These are phyloP conservation scores for Hirundo rustica DNA, from an alignment of 2,797 vertebrate species.

Conservation along the genomic window DNA sequence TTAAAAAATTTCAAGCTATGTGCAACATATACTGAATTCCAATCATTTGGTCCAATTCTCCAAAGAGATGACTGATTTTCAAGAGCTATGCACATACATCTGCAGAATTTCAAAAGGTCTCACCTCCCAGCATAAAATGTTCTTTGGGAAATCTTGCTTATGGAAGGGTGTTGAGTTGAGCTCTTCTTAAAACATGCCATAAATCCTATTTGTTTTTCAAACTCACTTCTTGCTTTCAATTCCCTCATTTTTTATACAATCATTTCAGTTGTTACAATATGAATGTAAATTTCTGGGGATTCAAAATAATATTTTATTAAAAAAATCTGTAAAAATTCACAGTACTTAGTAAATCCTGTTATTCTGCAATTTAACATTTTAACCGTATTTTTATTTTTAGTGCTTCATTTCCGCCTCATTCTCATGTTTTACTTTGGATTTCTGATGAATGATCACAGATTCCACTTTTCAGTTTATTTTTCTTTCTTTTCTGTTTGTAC, in stretches of 20 bases:
- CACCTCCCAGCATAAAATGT: background rate
- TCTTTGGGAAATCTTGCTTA: background rate
- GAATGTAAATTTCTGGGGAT: background rate
- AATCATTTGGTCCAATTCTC: background rate
- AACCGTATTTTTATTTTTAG: slow-evolving; percentile 53
- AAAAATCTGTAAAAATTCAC: slow-evolving; percentile 16
- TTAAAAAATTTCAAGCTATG: background rate
- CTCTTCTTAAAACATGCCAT: slow-evolving; percentile 10
- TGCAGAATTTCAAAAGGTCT: background rate
- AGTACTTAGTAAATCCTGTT: slow-evolving; percentile 45
- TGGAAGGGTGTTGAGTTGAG: slow-evolving; percentile 11
- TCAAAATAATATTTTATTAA: slow-evolving; percentile 28
- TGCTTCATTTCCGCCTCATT: slow-evolving; percentile 53
- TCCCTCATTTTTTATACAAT: background rate
- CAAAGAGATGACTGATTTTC: background rate
- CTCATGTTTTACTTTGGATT: slow-evolving; percentile 59
- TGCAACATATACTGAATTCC: background rate
- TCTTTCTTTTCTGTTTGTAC: slow-evolving; percentile 46
- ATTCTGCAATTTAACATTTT: slow-evolving; percentile 47
- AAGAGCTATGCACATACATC: background rate
- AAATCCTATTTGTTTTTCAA: slow-evolving; percentile 37
- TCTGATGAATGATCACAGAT: slow-evolving; percentile 54
- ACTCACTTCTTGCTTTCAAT: background rate
- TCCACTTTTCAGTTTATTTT: slow-evolving; percentile 61
- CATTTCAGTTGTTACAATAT: background rate